These are phyloP conservation scores for Acrocephalus kingi DNA, from an alignment of 2,113 vertebrate species.

Conservation along the genomic window DNA sequence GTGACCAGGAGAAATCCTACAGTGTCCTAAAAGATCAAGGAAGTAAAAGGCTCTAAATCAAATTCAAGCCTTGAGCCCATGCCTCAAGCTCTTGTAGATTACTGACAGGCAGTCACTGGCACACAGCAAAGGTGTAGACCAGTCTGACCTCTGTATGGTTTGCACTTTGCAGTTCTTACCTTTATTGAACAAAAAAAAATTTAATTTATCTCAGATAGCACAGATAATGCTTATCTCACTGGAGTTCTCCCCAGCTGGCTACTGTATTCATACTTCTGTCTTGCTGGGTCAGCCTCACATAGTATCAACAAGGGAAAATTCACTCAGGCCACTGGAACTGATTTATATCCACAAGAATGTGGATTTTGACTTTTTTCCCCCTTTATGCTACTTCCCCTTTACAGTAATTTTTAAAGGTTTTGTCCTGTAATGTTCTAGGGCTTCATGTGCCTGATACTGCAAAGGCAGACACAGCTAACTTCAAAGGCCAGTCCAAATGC, in stretches of 20 bases:
- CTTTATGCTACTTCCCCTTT: background rate
- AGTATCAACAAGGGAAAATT: background rate
- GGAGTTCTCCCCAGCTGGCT: background rate
- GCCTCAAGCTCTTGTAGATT: background rate
- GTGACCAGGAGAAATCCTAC: background rate
- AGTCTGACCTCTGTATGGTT: background rate
- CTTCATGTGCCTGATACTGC: background rate
- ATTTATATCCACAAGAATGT: constrained; percentile 25
- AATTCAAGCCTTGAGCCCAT: background rate
- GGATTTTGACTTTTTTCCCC: background rate
- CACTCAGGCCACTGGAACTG: background rate
- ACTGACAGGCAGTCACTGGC: background rate
- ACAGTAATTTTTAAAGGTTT: background rate
- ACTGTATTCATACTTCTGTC: background rate
- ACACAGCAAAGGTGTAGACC: background rate
- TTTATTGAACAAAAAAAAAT: background rate
- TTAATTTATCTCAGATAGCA: background rate
- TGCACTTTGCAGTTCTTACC: background rate
- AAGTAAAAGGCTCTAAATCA: background rate
- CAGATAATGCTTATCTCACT: background rate
- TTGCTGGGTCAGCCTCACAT: background rate
- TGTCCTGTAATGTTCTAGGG: background rate
- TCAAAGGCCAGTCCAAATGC: constrained; percentile 18
- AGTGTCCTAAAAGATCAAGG: background rate
- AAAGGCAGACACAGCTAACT: background rate